phyloP scores from a whole-genome alignment of 2,888 invertebrate species.

The Dasysyrphus tricinctus region DNA sequence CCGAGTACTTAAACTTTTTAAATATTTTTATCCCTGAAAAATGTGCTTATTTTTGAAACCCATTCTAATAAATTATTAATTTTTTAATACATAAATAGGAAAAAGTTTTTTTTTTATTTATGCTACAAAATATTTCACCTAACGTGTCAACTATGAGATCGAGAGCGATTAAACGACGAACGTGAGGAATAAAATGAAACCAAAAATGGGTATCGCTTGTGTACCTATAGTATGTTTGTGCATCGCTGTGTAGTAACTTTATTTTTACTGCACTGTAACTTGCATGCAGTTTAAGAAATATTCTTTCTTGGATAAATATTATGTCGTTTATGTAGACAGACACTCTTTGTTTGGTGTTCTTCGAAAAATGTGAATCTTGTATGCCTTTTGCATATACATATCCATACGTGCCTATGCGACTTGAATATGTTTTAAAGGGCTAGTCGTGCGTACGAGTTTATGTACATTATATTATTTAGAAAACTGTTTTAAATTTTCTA shows the following conservation, averaged over 20 bases:
- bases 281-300: constrained; percentile 19
- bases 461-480: neutral
- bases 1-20: no score
- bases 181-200: constrained; percentile 35
- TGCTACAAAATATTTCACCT: neutral
- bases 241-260: constrained; percentile 11
- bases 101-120: no score
- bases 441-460: neutral
- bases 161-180: neutral
- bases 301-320: constrained; percentile 9
- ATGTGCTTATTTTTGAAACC: no score
- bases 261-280: constrained; percentile 1
- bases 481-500: neutral
- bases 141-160: neutral
- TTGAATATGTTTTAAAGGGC: neutral
- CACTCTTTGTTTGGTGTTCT: constrained; percentile 11
- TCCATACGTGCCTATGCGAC: neutral
- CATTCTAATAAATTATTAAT: no score
- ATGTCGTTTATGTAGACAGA: constrained; percentile 11
- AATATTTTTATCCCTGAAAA: no score
- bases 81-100: no score
- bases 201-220: constrained; percentile 30
- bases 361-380: neutral
- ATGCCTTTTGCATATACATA: neutral
- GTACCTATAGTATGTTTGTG: neutral